Base-by-base conservation (phyloP, 2,797 vertebrate genomes). In the Hipposideros larvatus region DNA sequence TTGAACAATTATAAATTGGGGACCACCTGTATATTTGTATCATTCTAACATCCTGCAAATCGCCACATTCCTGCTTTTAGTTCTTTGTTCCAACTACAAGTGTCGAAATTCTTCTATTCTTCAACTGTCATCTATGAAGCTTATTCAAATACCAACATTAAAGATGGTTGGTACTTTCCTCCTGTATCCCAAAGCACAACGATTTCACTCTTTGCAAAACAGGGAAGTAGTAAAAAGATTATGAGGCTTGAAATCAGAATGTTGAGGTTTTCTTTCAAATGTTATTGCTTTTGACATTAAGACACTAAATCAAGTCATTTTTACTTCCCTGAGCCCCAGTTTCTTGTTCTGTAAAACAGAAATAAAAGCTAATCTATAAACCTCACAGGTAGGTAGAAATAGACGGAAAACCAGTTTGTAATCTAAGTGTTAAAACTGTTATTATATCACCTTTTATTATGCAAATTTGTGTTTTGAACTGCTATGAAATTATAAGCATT, bases 231-330 rank as follows among this genome's bases (percentile, higher is more conserved):
- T 77, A 78, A 18, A 80, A 73, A 74, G 16, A 79, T 65, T 51
- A 31, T 46, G 37, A 80, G 61, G 55, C 11, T 61, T 73, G 15
- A 87, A 94, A 70, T 70, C 15, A 80, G 31, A 79, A 74, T 61
- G 43, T 0, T 73, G n/a, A 75, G 11, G 7, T 59, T 65, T 87
- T 88, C 74, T 92, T 95, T 87, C 18, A 51, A 70, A 63, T 51
- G n/a, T 43, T 59, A 80, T 5, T 88, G 79, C 18, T 82, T 89
- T 63, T 70, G n/a, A 74, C 51, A 89, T n/a, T 4, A 55, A 46
- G 41, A 66, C 43, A 70, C 37, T 75, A 94, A 80, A 87, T 31
- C 31, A 78, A 43, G 26, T 66, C 51, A 96, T 63, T 91, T 93
- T 88, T 70, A 88, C 41, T 88, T 75, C 37, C 61, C 48, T 37